Evolutionary conservation across 2,113 vertebrate species (phyloP).

Genomic region (Sylvietta virens): DNA sequence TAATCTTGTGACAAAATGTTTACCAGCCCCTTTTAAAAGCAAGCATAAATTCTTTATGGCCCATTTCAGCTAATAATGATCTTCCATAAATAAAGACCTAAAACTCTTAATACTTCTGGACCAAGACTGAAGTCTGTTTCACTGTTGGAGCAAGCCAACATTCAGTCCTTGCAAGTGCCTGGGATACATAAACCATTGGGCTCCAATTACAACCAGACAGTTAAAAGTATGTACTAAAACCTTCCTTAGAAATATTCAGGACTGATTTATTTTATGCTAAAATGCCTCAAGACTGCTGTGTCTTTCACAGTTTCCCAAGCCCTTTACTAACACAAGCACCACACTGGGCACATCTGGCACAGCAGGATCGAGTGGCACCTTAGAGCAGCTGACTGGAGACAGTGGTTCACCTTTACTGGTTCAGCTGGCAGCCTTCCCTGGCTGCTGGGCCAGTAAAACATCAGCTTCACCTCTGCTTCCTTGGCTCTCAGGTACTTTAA

Average conservation of each 20-base stretch:
- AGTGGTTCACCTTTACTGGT: background rate
- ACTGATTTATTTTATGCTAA: background rate
- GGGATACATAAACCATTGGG: background rate
- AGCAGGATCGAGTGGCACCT: background rate
- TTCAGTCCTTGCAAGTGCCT: background rate
- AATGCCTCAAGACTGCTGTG: background rate
- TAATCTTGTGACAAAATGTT: background rate
- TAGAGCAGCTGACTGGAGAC: background rate
- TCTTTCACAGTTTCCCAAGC: background rate
- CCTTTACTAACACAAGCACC: background rate
- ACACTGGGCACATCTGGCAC: background rate
- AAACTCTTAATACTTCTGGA: background rate
- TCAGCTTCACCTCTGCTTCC: background rate
- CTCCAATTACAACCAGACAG: background rate
- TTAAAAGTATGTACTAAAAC: background rate
- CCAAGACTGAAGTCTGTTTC: background rate
- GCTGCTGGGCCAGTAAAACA: background rate
- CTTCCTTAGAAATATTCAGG: background rate
- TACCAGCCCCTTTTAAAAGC: background rate
- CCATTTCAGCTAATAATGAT: background rate
- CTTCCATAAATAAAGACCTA: slow-evolving; percentile 3
- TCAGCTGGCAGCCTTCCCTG: background rate
- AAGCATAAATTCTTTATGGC: background rate
- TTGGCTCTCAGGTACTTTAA: background rate
- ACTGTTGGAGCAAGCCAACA: background rate